Conservation (phyloP, 2,113 vertebrate genomes). For the Gambusia holbrooki region DNA sequence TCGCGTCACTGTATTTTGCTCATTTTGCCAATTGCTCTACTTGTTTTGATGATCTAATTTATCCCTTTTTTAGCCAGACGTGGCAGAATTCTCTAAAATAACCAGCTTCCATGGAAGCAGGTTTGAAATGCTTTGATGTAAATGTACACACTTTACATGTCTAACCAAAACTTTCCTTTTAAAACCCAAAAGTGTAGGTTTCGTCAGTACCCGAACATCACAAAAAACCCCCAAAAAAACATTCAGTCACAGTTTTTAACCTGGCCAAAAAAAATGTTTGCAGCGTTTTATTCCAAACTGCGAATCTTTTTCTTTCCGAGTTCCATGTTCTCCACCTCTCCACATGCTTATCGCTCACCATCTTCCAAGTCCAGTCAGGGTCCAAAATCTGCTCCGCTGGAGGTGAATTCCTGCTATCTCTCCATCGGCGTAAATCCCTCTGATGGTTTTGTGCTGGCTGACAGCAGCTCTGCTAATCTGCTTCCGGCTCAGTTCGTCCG, state of each 20-base stretch:
- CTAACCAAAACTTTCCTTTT: too few relatives aligned
- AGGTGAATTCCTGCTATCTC: slow-evolving; percentile 4
- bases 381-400: not conserved
- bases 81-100: not conserved
- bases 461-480: slow-evolving; percentile 4
- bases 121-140: not conserved
- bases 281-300: not conserved
- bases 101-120: not conserved
- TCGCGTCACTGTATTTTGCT: too few relatives aligned
- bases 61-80: too few relatives aligned
- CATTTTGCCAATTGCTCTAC: too few relatives aligned
- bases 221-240: not conserved
- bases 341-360: not conserved
- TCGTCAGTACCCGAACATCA: not conserved
- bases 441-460: slow-evolving; percentile 12
- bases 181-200: not conserved
- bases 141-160: not conserved
- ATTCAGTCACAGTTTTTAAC: not conserved
- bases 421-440: slow-evolving; percentile 7
- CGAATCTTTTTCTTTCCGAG: not conserved
- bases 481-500: not conserved
- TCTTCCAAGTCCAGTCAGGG: not conserved
- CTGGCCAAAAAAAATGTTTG: not conserved
- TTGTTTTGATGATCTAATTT: too few relatives aligned
- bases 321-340: not conserved